Evolutionary conservation across 2,113 vertebrate species (phyloP), one percentile per base, ranked within the genome.

Genomic region (Hippoglossus stenolepis): DNA sequence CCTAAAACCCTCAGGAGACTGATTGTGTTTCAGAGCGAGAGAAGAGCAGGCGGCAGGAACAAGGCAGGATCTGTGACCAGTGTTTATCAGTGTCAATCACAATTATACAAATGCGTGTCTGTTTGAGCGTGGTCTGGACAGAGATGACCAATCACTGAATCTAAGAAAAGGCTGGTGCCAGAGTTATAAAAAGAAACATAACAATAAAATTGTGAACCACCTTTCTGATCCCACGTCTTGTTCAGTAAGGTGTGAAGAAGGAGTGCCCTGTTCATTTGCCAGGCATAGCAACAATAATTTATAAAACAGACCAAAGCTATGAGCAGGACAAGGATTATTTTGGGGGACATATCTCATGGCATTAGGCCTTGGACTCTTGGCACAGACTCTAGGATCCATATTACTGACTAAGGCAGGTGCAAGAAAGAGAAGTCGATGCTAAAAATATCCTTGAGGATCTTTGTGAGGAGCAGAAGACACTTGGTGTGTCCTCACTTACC

Each of bases 341-440:
- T 95, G 84, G 86, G 91, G 89, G 83, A 85, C 91, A 89, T 93
- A 94, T 90, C 92, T 95, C 90, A 95, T 93, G 82, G 85, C 89
- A 72, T 90, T 88, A 90, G 89, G 93, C 91, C 91, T 92, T 91
- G 87, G 85, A 87, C 89, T 93, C 93, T 94, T 95, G 90, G 54
- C 91, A 83, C 86, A 87, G 87, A 81, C 93, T 92, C 88, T 85
- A 82, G 91, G 82, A 79, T 91, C 93, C 85, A 94, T 91, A 93
- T 96, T 96, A 97, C 83, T 94, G 94, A 95, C 93, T 85, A 93
- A 66, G 90, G 93, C 97, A 98, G 97, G 96, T 98, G 96, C 91
- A 86, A 49, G 90, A 87, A 92, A 88, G 91, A 91, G 91, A 93
- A 92, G 91, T 82, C 82, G 54, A 31, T 59, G 59, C 96, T 96